These are phyloP conservation scores for Gambusia yucatana DNA, from an alignment of 2,797 vertebrate genomes.

Conservation along the genomic window DNA sequence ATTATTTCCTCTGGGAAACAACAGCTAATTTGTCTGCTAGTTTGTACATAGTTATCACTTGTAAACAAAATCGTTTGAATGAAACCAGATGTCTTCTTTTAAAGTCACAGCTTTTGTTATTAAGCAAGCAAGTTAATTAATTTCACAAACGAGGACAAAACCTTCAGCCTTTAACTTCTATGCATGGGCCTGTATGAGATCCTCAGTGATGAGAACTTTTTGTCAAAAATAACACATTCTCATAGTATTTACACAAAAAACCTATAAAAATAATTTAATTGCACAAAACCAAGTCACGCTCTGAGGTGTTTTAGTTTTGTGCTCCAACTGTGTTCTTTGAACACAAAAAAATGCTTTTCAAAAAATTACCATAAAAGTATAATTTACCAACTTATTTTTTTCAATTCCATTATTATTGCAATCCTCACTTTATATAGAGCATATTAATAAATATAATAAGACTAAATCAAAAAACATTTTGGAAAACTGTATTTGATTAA, in stretches of 20 bases:
- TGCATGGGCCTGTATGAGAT: neutral
- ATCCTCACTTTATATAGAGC: neutral
- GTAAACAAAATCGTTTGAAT: slow-evolving; percentile 29
- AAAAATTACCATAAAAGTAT: neutral
- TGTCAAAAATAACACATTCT: too few species aligned
- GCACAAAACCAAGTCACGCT: neutral
- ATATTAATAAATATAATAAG: neutral
- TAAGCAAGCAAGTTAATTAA: slow-evolving; percentile 19
- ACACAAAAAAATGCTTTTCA: neutral
- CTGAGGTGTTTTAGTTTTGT: neutral
- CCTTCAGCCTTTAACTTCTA: slow-evolving; percentile 30
- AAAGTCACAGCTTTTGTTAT: slow-evolving; percentile 4
- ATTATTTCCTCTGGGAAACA: slow-evolving; percentile 26
- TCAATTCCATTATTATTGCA: neutral
- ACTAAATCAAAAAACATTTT: neutral
- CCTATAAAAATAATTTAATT: neutral
- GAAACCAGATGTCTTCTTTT: slow-evolving; percentile 33
- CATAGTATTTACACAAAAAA: neutral
- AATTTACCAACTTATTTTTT: neutral
- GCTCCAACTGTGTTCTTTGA: neutral
- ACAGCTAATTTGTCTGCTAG: slow-evolving; percentile 33
- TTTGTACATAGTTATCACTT: slow-evolving; percentile 31
- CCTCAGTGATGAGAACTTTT: neutral
- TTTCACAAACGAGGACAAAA: slow-evolving; percentile 37
- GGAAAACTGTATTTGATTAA: neutral